Evolutionary conservation across 2,113 vertebrate species (phyloP).

Genomic region (Neolamprologus sp.): DNA sequence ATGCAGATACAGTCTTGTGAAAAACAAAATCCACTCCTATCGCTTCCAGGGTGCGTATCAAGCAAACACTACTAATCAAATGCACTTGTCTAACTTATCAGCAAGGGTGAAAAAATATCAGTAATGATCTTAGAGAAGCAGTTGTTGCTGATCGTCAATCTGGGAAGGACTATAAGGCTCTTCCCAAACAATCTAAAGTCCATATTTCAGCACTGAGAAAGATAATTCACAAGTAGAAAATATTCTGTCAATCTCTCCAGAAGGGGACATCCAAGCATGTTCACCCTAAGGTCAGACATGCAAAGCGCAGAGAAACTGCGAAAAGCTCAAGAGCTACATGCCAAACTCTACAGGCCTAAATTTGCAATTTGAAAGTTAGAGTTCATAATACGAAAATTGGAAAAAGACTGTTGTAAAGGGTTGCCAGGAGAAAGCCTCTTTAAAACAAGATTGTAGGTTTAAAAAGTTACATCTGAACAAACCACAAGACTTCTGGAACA

Average conservation of each 20-base stretch:
- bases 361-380: neutral
- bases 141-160: fast-evolving
- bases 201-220: neutral
- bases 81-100: neutral
- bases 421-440: neutral
- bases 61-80: neutral
- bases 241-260: neutral
- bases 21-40: neutral
- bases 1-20: neutral
- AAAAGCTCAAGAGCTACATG: neutral
- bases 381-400: fast-evolving
- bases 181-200: neutral
- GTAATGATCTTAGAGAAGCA: neutral
- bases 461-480: neutral
- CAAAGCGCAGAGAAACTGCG: neutral
- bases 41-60: neutral
- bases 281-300: neutral
- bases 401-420: neutral
- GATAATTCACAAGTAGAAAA: neutral
- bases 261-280: fast-evolving
- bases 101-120: neutral
- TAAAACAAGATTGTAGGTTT: neutral
- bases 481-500: neutral
- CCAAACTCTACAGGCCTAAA: neutral
- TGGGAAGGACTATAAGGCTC: neutral